Evolutionary conservation across 1,140 invertebrate genomes (phyloP), one percentile per base, ranked within the genome.

Genomic region (Diorhabda sublineata): DNA sequence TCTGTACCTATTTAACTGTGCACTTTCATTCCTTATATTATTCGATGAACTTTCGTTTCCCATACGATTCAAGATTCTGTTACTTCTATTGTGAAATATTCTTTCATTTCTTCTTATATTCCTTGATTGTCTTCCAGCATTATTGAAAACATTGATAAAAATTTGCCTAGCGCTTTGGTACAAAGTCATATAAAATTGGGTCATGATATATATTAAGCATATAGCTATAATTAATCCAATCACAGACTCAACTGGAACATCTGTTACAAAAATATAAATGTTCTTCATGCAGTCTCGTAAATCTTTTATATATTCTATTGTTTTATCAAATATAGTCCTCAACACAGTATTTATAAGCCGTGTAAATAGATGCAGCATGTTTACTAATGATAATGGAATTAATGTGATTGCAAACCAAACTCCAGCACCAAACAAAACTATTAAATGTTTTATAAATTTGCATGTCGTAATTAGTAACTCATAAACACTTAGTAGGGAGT

Each of bases 231-330:
- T 52, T 58, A 76, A 56, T 7, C 75, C 75, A 57, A 65, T 45
- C 44, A 71, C 6, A 47, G 75, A 71, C 69, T 76, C 73, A 57
- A 73, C 6, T 26, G 75, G 73, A 6, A 76, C 68, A 67, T 76
- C 73, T 8, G 65, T 64, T 45, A 74, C 6, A 71, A 76, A 76
- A 26, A 62, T 43, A 56, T 66, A 70, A 64, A 63, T 41, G 56
- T 56, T 56, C 6, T n/a, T 44, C n/a, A 68, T 8, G 6, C 41
- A 65, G n/a, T 72, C n/a, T 44, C 45, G 42, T 3, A 63, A 47
- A 67, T 26, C 59, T 61, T 45, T 5, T 63, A 56, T 44, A 9
- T 41, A 45, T 56, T 9, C 42, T n/a, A 58, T 52, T 69, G n/a
- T 44, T 42, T 66, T 66, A 58, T 71, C 65, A 52, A 43, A 63